Percentiles rank a stretch among this genome's conserved stretches.
Conservation (phyloP, 2,113 vertebrate species). For the Petromus typicus region DNA sequence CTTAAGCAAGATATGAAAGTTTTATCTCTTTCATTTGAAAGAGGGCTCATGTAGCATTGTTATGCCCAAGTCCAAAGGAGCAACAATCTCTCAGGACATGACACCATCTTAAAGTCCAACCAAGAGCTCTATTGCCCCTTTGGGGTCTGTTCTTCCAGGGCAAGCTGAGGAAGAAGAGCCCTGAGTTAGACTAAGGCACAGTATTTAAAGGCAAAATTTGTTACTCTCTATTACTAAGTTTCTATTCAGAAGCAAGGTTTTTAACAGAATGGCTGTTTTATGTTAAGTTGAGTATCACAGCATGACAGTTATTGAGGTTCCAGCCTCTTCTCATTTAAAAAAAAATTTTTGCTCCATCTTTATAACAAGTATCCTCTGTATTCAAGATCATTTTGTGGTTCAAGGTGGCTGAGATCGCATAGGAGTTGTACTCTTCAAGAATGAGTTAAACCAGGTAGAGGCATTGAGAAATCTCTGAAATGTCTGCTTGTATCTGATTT, state of each 20-base stretch:
- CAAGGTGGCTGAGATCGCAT: background rate
- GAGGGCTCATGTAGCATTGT: background rate
- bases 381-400: background rate
- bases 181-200: too few species aligned
- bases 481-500: background rate
- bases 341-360: background rate
- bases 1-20: constrained; percentile 1
- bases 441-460: background rate
- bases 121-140: too few species aligned
- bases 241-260: too few species aligned
- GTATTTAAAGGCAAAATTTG: too few species aligned
- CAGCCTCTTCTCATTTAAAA: background rate
- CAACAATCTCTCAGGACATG: too few species aligned
- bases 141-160: too few species aligned
- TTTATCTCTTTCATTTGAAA: constrained; percentile 38
- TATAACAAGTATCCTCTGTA: background rate
- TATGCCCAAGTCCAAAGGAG: too few species aligned
- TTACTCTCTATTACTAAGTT: too few species aligned
- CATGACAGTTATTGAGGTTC: background rate
- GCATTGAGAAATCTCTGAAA: background rate
- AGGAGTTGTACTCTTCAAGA: background rate
- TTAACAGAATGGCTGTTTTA: too few species aligned
- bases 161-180: too few species aligned
- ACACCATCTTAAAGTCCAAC: too few species aligned
- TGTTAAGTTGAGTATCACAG: too few species aligned